phyloP scores from a whole-genome alignment of 2,888 invertebrate genomes.

The Drosophila basisetae region DNA sequence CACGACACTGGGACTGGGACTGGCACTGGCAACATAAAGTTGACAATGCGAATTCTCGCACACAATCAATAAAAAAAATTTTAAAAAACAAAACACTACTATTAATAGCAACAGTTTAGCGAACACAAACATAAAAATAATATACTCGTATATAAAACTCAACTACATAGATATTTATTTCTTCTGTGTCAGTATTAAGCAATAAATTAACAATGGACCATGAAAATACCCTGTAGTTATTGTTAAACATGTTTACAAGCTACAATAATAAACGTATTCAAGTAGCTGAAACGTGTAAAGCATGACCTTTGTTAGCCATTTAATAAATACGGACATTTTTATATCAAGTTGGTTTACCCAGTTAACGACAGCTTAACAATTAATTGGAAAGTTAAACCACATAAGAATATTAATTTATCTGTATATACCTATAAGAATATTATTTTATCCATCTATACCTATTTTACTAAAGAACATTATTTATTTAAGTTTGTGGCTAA shows the following conservation, averaged over 20 bases:
- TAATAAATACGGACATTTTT: not conserved
- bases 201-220: conserved; percentile 5
- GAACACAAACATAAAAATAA: conserved; percentile 21
- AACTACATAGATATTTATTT: conserved; percentile 26
- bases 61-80: conserved; percentile 22
- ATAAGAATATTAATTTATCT: not conserved
- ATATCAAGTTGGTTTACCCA: not conserved
- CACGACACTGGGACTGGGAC: conserved; percentile 7
- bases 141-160: not conserved
- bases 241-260: not conserved
- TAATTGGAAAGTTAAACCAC: not conserved
- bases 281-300: not conserved
- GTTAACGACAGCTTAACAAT: not conserved
- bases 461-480: not conserved
- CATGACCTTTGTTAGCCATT: not conserved
- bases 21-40: conserved; percentile 8
- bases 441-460: not conserved
- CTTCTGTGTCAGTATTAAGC: conserved; percentile 13
- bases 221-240: conserved; percentile 10
- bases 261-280: not conserved
- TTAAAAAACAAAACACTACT: conserved; percentile 14
- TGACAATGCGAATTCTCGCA: conserved; percentile 40
- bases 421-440: too few relatives aligned
- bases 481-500: not conserved
- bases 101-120: conserved; percentile 42